Conservation (phyloP, 2,797 vertebrate genomes). For the Sitta carolinensis region DNA sequence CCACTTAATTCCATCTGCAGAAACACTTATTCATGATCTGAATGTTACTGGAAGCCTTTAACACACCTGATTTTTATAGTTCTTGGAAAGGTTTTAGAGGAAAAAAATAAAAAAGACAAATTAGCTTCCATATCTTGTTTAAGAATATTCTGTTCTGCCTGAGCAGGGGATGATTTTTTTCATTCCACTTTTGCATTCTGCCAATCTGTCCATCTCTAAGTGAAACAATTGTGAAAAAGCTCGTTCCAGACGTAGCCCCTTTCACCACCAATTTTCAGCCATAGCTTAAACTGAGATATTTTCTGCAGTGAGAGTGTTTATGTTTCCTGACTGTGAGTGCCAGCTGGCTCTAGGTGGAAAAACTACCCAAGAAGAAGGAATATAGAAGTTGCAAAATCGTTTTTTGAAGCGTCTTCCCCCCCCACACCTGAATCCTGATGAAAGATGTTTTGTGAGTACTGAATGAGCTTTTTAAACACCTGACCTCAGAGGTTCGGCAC, state of each 20-base stretch:
- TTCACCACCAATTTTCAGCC: background rate
- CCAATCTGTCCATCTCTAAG: background rate
- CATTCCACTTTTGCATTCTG: background rate
- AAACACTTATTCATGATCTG: background rate
- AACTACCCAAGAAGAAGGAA: background rate
- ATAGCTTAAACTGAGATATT: background rate
- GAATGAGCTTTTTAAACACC: background rate
- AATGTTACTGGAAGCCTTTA: background rate
- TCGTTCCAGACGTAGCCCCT: background rate
- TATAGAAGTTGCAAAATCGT: background rate
- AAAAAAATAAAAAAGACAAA: background rate
- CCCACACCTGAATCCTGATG: background rate
- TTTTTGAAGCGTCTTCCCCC: background rate
- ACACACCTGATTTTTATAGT: background rate
- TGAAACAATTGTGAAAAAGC: background rate
- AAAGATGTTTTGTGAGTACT: background rate
- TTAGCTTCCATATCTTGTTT: background rate
- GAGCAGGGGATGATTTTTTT: background rate
- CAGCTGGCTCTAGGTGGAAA: conserved; percentile 11
- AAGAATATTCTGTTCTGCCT: background rate
- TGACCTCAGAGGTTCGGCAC: background rate
- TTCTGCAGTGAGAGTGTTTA: background rate
- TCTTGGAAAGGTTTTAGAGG: background rate
- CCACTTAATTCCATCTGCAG: background rate
- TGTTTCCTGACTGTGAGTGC: background rate